Base-by-base conservation (phyloP, 1,140 invertebrate genomes). In the Venturia canescens region DNA sequence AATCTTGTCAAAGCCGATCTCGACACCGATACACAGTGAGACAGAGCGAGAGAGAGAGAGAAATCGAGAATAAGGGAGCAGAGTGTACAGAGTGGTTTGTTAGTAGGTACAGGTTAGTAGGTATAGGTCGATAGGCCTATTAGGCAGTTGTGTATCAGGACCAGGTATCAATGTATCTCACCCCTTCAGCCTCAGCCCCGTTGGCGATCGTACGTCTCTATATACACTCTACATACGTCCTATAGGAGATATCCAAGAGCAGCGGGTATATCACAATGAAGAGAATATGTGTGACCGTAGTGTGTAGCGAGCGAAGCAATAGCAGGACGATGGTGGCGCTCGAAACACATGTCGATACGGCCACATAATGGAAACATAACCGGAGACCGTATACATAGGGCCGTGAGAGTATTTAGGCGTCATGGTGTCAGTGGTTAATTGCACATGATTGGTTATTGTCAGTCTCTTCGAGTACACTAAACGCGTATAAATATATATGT, bases 331-430 rank as follows among this genome's bases (percentile, higher is more conserved):
- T 71, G 75, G 66, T 80, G 82, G 77, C 74, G 85, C 88, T 83
- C 83, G 86, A 86, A 90, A 90, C 89, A 89, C 88, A 88, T 89
- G 89, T 89, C 89, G 88, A 89, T 90, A 89, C 86, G 84, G 88
- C 88, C 89, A 87, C 88, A 90, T 90, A 90, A 90, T 90, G 87
- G 89, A 87, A 88, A 90, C 88, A 90, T 90, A 90, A 90, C 88
- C 86, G 84, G 86, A n/a, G 60, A 84, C 82, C 84, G 83, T 86
- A 88, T 85, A 81, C 83, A 85, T 84, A 83, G 81, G 60, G 29
- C 75, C 74, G 79, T 26, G 76, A 86, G 70, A 84, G 87, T 89
- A 89, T 90, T 90, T 89, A 89, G 89, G 88, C 89, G 88, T 89
- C 88, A 90, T 84, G 83, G 87, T 89, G 89, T 89, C 87, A 88